Percentiles rank a stretch among this genome's conserved stretches.
These are phyloP conservation scores for Coecobrya sp. DNA, from an alignment of 2,888 invertebrate genomes.

Conservation along the genomic window DNA sequence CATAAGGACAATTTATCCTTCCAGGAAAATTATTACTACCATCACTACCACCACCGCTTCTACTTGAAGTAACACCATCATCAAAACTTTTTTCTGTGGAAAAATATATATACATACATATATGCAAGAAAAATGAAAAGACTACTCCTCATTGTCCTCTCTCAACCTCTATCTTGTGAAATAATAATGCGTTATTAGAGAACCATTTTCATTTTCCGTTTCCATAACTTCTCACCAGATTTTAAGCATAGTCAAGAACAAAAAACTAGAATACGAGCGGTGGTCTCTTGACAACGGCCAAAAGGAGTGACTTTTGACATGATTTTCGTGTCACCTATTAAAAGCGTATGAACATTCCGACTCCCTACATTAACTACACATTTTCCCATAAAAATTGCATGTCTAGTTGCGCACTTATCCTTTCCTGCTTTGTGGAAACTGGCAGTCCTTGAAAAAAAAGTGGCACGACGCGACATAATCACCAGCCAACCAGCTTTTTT, in stretches of 20 bases:
- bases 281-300: slow-evolving; percentile 37
- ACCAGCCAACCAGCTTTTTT: neutral
- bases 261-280: neutral
- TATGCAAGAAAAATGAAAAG: too few relatives aligned
- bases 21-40: slow-evolving; percentile 34
- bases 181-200: slow-evolving; percentile 2
- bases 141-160: neutral
- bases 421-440: neutral
- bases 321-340: slow-evolving; percentile 4
- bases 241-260: slow-evolving; percentile 11
- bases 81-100: neutral
- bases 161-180: neutral
- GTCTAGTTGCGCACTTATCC: neutral
- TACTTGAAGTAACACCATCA: neutral
- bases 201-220: slow-evolving; percentile 15
- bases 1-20: slow-evolving; percentile 19
- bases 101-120: too few relatives aligned
- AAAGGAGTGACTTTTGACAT: slow-evolving; percentile 57
- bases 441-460: neutral
- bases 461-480: neutral
- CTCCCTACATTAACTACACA: neutral
- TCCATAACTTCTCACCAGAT: slow-evolving; percentile 10
- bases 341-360: neutral
- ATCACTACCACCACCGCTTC: neutral
- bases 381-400: slow-evolving; percentile 15